Evolutionary conservation across 2,113 vertebrate genomes (phyloP).

Genomic region (Camelus bactrianus): DNA sequence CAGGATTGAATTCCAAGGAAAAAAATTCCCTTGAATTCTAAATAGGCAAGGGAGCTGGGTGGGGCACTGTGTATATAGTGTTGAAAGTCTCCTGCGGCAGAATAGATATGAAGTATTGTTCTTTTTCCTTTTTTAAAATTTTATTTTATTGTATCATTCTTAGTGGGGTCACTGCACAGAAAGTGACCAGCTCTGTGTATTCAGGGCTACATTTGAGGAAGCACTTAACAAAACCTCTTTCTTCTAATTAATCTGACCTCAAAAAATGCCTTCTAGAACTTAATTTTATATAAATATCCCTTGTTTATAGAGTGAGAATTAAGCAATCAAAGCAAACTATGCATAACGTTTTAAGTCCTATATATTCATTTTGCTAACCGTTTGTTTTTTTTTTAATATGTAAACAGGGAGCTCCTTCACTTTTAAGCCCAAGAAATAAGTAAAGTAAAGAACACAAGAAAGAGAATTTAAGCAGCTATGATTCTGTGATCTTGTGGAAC

Average conservation of each 20-base stretch:
- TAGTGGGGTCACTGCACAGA: background rate
- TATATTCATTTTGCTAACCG: background rate
- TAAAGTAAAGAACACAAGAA: background rate
- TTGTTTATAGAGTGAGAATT: background rate
- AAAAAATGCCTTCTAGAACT: too few relatives aligned
- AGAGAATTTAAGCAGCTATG: background rate
- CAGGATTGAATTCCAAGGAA: background rate
- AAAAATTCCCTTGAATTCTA: background rate
- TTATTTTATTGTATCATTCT: too few relatives aligned
- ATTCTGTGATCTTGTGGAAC: too few relatives aligned
- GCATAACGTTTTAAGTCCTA: background rate
- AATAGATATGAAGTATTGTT: fast-evolving
- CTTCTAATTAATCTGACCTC: background rate
- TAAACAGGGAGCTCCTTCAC: background rate
- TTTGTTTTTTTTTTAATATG: background rate
- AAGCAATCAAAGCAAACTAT: background rate
- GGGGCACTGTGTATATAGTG: too few relatives aligned
- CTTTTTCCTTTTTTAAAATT: too few relatives aligned
- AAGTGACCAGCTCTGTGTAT: fast-evolving
- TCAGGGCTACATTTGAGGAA: background rate
- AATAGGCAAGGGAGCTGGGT: background rate
- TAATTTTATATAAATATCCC: background rate
- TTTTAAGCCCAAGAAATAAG: background rate
- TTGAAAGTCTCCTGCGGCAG: too few relatives aligned
- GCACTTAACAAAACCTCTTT: background rate